phyloP scores from a whole-genome alignment of 2,888 invertebrate species.

The Drosophila hamatofila region DNA sequence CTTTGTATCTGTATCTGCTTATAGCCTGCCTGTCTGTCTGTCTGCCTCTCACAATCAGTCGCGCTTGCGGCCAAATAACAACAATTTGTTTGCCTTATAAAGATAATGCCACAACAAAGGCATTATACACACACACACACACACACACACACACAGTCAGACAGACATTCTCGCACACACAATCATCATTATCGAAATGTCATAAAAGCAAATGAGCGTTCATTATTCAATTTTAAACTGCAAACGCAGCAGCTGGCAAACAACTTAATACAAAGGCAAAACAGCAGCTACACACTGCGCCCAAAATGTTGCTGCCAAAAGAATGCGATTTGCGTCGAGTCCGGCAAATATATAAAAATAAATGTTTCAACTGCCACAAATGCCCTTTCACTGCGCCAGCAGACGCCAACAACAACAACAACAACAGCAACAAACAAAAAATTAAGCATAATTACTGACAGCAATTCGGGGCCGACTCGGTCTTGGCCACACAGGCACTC shows the following conservation, averaged over 20 bases:
- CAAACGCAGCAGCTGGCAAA: slow-evolving; percentile 74
- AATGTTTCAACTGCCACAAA: slow-evolving; percentile 75
- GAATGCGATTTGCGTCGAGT: slow-evolving; percentile 37
- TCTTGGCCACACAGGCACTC: slow-evolving; percentile 67
- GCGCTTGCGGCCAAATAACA: slow-evolving; percentile 69
- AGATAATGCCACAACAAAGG: slow-evolving; percentile 77
- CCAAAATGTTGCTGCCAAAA: slow-evolving; percentile 17
- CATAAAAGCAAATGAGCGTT: slow-evolving; percentile 81
- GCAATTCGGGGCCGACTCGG: slow-evolving; percentile 60
- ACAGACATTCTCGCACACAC: too few species aligned
- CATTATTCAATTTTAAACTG: slow-evolving; percentile 81
- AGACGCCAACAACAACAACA: slow-evolving; percentile 30
- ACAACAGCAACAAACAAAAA: slow-evolving; percentile 42
- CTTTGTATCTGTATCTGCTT: slow-evolving; percentile 4
- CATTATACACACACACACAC: slow-evolving; percentile 28
- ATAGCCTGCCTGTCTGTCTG: slow-evolving; percentile 9
- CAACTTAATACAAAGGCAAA: slow-evolving; percentile 71
- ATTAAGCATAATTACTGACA: slow-evolving; percentile 82
- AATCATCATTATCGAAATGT: slow-evolving; percentile 82
- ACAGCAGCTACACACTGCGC: slow-evolving; percentile 29
- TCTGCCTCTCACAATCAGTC: slow-evolving; percentile 42
- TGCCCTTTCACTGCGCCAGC: slow-evolving; percentile 63
- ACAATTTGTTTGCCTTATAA: slow-evolving; percentile 82
- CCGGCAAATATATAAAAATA: slow-evolving; percentile 60
- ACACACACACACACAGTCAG: background rate